These are phyloP conservation scores for Atractosteus spatula DNA, from an alignment of 2,113 vertebrate genomes.

Conservation along the genomic window DNA sequence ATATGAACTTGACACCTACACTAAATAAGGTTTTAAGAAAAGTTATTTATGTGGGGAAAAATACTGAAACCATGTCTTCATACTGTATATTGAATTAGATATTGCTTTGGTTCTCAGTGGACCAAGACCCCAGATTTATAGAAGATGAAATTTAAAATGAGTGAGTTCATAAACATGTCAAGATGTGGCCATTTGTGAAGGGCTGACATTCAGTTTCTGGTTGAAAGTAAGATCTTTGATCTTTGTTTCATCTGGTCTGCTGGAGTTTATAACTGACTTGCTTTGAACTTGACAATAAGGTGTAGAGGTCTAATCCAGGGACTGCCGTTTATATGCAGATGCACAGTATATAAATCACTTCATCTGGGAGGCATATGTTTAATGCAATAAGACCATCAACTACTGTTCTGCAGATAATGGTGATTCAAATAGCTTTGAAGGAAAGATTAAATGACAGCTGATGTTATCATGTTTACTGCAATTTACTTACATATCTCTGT, in stretches of 20 bases:
- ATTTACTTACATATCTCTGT: too few species aligned
- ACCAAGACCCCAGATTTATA: too few species aligned
- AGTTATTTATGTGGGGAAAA: too few species aligned
- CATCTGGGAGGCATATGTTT: conserved; percentile 69
- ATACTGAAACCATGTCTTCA: too few species aligned
- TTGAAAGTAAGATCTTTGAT: conserved; percentile 58
- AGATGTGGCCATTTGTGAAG: conserved; percentile 41
- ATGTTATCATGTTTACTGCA: too few species aligned
- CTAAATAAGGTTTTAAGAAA: too few species aligned
- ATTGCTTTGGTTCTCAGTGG: too few species aligned
- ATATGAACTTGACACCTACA: too few species aligned
- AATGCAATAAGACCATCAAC: conserved; percentile 20
- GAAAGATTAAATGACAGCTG: too few species aligned
- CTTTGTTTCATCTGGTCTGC: conserved; percentile 70
- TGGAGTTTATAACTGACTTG: conserved; percentile 63
- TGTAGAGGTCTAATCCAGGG: conserved; percentile 60
- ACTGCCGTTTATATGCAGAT: conserved; percentile 40
- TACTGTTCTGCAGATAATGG: neutral
- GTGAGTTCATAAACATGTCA: conserved; percentile 65
- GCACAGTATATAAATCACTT: conserved; percentile 44
- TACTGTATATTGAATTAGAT: too few species aligned
- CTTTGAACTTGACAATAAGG: conserved; percentile 72
- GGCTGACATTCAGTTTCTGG: conserved; percentile 1
- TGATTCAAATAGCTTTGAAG: conserved; percentile 11
- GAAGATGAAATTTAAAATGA: conserved; percentile 24